Percentiles rank a stretch among this genome's conserved stretches.
These are phyloP conservation scores for Penaeus chinensis DNA, from an alignment of 1,140 invertebrate genomes.

Conservation along the genomic window DNA sequence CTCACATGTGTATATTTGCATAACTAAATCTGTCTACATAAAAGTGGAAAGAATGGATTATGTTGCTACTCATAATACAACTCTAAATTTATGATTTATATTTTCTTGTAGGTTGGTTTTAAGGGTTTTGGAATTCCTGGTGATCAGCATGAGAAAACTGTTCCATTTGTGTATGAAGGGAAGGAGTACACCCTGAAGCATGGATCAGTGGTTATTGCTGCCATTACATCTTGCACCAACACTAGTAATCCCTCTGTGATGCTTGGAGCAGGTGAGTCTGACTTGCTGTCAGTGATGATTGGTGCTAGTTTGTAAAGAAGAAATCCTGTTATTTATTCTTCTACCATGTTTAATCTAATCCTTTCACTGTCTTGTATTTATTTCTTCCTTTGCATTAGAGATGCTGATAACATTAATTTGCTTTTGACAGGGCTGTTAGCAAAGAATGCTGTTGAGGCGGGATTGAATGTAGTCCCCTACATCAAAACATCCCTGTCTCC, in stretches of 20 bases:
- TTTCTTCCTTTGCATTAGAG: constrained; percentile 13
- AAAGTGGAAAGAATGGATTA: background rate
- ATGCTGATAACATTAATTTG: background rate
- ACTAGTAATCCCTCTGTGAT: constrained; percentile 88
- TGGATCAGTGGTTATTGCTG: constrained; percentile 96
- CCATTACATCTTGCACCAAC: constrained; percentile 98
- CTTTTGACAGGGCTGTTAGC: constrained; percentile 82
- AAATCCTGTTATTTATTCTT: background rate
- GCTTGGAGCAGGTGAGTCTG: constrained; percentile 63
- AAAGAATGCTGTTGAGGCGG: constrained; percentile 93
- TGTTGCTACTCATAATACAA: background rate
- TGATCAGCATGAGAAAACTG: constrained; percentile 76
- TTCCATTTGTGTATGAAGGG: constrained; percentile 84
- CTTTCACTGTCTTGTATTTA: constrained; percentile 1
- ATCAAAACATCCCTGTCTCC: constrained; percentile 97
- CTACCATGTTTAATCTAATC: constrained; percentile 7
- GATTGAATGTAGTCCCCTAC: constrained; percentile 88
- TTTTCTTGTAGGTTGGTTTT: constrained; percentile 82
- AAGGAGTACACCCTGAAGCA: constrained; percentile 87
- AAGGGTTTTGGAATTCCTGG: constrained; percentile 90
- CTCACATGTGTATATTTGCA: too few species aligned
- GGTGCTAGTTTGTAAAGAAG: too few species aligned
- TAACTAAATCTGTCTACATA: background rate
- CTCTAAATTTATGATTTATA: constrained; percentile 41
- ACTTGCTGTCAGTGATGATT: background rate